Percentiles rank a stretch among this genome's conserved stretches.
phyloP scores from a whole-genome alignment of 1,140 invertebrate genomes.

The Drosophila bocki region DNA sequence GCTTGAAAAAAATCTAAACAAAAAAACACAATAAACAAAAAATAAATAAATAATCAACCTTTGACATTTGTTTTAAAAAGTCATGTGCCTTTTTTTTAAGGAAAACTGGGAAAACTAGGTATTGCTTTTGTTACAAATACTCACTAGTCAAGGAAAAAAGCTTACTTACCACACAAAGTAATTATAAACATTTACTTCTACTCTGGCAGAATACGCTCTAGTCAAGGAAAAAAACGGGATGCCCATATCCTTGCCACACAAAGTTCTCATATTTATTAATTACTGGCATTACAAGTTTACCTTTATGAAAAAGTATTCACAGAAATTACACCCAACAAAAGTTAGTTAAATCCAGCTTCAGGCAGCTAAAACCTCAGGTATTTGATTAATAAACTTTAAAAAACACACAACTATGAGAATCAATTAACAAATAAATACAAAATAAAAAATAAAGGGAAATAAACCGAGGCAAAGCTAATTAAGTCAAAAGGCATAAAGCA shows the following conservation, averaged over 20 bases:
- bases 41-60: background rate
- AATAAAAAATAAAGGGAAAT: background rate
- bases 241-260: too few relatives aligned
- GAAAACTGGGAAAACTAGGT: too few relatives aligned
- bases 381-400: background rate
- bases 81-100: background rate
- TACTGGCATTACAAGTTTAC: too few relatives aligned
- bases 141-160: background rate
- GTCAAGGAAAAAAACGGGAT: too few relatives aligned
- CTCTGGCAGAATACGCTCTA: too few relatives aligned
- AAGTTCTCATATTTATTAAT: too few relatives aligned
- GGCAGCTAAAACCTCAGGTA: background rate
- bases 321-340: background rate
- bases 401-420: background rate
- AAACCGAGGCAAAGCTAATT: background rate
- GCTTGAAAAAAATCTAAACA: too few relatives aligned
- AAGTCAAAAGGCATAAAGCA: background rate
- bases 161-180: background rate
- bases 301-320: background rate
- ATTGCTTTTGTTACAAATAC: background rate
- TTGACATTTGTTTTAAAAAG: background rate
- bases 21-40: too few relatives aligned
- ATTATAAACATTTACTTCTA: background rate
- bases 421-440: background rate
- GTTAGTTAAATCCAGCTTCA: background rate